These are phyloP conservation scores for Torymus auratus DNA, from an alignment of 2,888 invertebrate species.

Conservation along the genomic window DNA sequence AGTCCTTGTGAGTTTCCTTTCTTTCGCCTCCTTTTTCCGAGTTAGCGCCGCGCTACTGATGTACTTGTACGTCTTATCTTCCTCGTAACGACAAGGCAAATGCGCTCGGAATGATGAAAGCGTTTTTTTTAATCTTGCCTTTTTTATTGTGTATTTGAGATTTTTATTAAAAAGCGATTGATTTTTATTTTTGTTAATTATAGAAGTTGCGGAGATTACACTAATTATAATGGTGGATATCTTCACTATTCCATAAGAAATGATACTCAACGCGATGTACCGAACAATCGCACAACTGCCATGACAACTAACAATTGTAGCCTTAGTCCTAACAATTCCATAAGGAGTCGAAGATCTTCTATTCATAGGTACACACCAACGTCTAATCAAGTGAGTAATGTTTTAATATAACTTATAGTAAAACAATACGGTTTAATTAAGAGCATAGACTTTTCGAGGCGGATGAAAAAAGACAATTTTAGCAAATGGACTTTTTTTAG, in stretches of 20 bases:
- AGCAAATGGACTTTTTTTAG: no score
- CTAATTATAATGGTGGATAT: conserved; percentile 77
- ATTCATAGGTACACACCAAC: conserved; percentile 62
- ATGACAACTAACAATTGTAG: conserved; percentile 79
- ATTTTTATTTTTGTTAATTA: conserved; percentile 22
- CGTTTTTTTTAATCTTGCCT: no score
- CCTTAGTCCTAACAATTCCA: conserved; percentile 85
- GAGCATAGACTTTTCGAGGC: no score
- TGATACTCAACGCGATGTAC: conserved; percentile 85
- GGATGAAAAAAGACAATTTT: no score
- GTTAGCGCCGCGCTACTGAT: no score
- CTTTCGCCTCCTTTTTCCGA: neutral
- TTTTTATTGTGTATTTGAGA: no score
- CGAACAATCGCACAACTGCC: conserved; percentile 81
- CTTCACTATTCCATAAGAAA: conserved; percentile 81
- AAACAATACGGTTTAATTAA: no score
- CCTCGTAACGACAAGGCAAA: no score
- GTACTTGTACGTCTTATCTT: no score
- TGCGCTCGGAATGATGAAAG: no score
- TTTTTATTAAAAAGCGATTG: no score
- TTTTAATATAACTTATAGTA: neutral
- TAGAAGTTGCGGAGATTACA: conserved; percentile 84
- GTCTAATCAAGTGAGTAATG: conserved; percentile 67
- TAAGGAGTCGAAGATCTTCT: conserved; percentile 78
- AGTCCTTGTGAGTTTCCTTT: conserved; percentile 68